Conservation (phyloP, 2,888 invertebrate species). For the Meganola albula region DNA sequence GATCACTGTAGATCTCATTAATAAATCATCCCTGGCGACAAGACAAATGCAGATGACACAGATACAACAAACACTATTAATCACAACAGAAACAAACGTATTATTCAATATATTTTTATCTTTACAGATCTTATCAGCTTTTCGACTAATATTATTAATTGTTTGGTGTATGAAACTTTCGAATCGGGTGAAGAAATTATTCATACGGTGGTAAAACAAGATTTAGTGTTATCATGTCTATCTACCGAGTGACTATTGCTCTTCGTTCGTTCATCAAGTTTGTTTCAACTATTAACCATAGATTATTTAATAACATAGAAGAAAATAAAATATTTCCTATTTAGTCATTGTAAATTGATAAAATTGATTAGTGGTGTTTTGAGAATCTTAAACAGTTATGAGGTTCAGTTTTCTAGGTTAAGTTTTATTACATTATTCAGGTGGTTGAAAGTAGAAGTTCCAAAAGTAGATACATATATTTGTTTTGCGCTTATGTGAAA, state of each 20-base stretch:
- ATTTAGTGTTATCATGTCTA: conserved; percentile 29
- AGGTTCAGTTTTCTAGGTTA: too few species aligned
- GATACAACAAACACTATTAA: not conserved
- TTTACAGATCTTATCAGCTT: conserved; percentile 15
- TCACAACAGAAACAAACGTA: not conserved
- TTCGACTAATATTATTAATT: conserved; percentile 21
- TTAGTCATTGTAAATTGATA: too few species aligned
- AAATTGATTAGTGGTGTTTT: too few species aligned
- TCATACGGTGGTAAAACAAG: conserved; percentile 16
- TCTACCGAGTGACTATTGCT: conserved; percentile 28
- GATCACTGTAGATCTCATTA: too few species aligned
- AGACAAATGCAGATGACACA: not conserved
- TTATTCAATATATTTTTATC: not conserved
- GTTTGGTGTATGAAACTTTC: conserved; percentile 17
- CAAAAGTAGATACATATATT: too few species aligned
- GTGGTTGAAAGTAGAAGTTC: too few species aligned
- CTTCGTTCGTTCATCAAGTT: conserved; percentile 24
- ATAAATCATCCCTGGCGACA: not conserved
- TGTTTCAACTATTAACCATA: too few species aligned
- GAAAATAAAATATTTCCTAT: too few species aligned
- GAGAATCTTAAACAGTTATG: too few species aligned
- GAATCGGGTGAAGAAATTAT: conserved; percentile 12
- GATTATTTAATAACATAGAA: too few species aligned
- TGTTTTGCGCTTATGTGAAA: too few species aligned
- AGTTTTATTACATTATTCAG: too few species aligned